phyloP scores from a whole-genome alignment of 2,888 invertebrate species.

The Dasypogon diadema region DNA sequence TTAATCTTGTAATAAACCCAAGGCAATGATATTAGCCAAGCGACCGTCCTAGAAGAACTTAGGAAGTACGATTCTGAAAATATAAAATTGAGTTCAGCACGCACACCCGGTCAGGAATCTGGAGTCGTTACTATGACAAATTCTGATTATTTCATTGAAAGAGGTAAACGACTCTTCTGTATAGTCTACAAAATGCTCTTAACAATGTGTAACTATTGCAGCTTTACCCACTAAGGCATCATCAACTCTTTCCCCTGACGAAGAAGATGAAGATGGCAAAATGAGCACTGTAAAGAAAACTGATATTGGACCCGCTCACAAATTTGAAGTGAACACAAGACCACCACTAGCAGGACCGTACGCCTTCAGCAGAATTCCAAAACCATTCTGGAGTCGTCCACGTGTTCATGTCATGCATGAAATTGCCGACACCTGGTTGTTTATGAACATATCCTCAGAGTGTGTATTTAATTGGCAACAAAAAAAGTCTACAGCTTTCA shows the following conservation, averaged over 20 bases:
- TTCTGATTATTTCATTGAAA: constrained; percentile 63
- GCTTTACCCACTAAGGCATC: constrained; percentile 4
- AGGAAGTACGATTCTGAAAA: constrained; percentile 63
- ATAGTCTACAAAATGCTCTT: neutral
- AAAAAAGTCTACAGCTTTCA: neutral
- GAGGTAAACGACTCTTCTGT: constrained; percentile 59
- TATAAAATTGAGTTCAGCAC: constrained; percentile 60
- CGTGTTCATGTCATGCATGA: constrained; percentile 82
- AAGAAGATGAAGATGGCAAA: constrained; percentile 62
- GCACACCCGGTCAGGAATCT: constrained; percentile 65
- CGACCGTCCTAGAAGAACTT: constrained; percentile 63
- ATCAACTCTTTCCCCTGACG: constrained; percentile 49
- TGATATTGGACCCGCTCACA: constrained; percentile 68
- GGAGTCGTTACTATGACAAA: constrained; percentile 66
- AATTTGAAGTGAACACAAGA: constrained; percentile 75
- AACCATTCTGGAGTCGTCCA: constrained; percentile 84
- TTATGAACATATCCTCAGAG: constrained; percentile 85
- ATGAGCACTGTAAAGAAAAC: constrained; percentile 66
- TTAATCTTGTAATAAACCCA: neutral
- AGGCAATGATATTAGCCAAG: constrained; percentile 64
- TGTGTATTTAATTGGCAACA: constrained; percentile 65
- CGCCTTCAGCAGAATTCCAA: constrained; percentile 89
- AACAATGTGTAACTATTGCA: neutral
- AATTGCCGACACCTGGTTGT: constrained; percentile 85
- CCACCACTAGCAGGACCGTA: constrained; percentile 90